Conservation (phyloP, 2,113 vertebrate species). For the Haemorhous mexicanus region DNA sequence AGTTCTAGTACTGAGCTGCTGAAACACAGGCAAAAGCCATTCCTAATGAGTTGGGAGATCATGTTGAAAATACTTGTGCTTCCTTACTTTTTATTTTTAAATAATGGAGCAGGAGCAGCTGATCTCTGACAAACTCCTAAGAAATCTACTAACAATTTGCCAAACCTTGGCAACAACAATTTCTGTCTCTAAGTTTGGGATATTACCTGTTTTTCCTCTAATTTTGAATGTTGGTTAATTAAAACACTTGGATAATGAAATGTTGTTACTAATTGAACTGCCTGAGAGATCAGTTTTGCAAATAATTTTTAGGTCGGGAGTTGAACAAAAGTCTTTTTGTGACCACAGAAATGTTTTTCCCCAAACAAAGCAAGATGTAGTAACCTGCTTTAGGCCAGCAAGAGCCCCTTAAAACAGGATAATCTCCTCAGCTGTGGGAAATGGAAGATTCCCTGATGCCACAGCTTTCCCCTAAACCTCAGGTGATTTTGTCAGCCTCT, state of each 20-base stretch:
- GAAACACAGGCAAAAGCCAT: background rate
- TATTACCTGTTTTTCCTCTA: background rate
- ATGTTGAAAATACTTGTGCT: background rate
- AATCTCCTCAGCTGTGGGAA: background rate
- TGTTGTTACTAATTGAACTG: background rate
- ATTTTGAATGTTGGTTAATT: background rate
- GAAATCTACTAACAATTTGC: background rate
- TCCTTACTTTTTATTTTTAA: background rate
- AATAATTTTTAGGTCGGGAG: background rate
- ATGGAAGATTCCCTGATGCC: background rate
- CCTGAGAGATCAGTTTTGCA: background rate
- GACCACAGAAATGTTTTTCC: background rate
- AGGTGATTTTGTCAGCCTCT: background rate
- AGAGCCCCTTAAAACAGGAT: background rate
- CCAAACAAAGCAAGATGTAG: background rate
- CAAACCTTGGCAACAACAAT: background rate
- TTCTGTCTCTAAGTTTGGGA: background rate
- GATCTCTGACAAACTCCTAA: background rate
- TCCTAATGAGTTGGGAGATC: background rate
- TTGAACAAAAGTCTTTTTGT: background rate
- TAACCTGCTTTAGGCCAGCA: background rate
- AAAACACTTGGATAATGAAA: background rate
- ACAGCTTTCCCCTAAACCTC: background rate
- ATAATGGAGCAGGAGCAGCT: background rate
- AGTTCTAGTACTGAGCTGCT: background rate